These are phyloP conservation scores for Ormyrus labotus DNA, from an alignment of 2,888 invertebrate genomes.

Conservation along the genomic window DNA sequence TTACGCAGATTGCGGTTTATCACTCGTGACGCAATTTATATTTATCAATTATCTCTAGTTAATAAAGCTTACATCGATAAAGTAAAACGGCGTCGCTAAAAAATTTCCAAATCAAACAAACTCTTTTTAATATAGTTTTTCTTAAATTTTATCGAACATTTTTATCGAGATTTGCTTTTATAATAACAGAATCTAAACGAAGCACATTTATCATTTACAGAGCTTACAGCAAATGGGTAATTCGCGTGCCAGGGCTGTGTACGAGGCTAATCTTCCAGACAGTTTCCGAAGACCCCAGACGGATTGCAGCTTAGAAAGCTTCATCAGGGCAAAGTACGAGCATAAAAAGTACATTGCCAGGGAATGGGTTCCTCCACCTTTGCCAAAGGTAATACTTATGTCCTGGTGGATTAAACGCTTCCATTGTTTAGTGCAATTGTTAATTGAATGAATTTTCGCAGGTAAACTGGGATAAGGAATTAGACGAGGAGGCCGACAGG, in stretches of 20 bases:
- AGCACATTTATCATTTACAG: constrained; percentile 68
- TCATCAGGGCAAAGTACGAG: constrained; percentile 98
- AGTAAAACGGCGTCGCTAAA: too few relatives aligned
- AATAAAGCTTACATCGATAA: too few relatives aligned
- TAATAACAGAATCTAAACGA: too few relatives aligned
- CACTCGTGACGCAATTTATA: too few relatives aligned
- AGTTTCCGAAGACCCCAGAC: constrained; percentile 96
- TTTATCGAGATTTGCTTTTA: too few relatives aligned
- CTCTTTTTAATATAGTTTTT: too few relatives aligned
- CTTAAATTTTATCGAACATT: too few relatives aligned
- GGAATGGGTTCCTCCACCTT: constrained; percentile 94
- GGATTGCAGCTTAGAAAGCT: constrained; percentile 94
- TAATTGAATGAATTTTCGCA: constrained; percentile 53
- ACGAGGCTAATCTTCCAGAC: constrained; percentile 97
- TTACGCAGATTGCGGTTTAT: too few relatives aligned
- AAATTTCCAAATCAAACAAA: too few relatives aligned
- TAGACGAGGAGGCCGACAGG: constrained; percentile 90
- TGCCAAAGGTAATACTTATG: constrained; percentile 83
- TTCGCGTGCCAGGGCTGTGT: constrained; percentile 95
- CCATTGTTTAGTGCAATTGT: not conserved
- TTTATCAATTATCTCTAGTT: too few relatives aligned
- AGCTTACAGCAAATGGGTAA: constrained; percentile 98
- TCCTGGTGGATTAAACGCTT: not conserved
- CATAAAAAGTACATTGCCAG: constrained; percentile 99
- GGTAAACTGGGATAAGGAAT: constrained; percentile 88